Evolutionary conservation across 2,113 vertebrate species (phyloP), one percentile per base, ranked within the genome.

Genomic region (Pterocles gutturalis): DNA sequence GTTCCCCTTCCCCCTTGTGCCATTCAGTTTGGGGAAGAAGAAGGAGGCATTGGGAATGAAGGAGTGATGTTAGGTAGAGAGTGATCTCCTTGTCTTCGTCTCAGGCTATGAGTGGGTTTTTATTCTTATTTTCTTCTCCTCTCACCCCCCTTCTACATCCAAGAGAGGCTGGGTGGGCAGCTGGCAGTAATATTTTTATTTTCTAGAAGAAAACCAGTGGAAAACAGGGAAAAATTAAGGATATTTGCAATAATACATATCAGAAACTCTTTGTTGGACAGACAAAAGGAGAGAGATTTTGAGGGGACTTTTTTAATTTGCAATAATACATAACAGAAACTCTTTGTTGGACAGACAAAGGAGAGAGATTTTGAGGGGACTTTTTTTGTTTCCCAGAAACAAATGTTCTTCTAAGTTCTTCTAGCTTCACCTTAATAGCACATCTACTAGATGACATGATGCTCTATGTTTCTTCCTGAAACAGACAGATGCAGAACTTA

Each of bases 111-210:
- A 24, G 24, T 3, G 2, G 0, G 6, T 20, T 49, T 25, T 45
- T 10, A 9, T 26, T 36, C 17, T 54, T 16, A 45, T 62, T 84
- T 72, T 62, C 24, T 61, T 34, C 41, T 66, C 24, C 20, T 12
- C 12, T 7, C 2, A n/a, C 5, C 7, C 22, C 11, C 5, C 5
- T 9, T 9, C 8, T 7, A 17, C 41, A 22, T 5, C 3, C n/a
- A 38, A 38, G 8, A 34, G 12, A 2, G 3, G 19, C 11, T 84
- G 24, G 4, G 33, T 54, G 48, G 48, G 48, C 10, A 36, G 22
- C 11, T 66, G 15, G 14, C 51, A 57, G 10, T 41, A 49, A 22
- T 41, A 51, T 49, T 51, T 49, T 51, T 60, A 4, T 51, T 17
- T 33, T 28, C 33, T n/a, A 58, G 41, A 49, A n/a, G 28, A 66